A percentile compares a stretch with the other conserved stretches of the same genome.
phyloP scores from a whole-genome alignment of 2,888 invertebrate species.

The Pseudoips prasinana region DNA sequence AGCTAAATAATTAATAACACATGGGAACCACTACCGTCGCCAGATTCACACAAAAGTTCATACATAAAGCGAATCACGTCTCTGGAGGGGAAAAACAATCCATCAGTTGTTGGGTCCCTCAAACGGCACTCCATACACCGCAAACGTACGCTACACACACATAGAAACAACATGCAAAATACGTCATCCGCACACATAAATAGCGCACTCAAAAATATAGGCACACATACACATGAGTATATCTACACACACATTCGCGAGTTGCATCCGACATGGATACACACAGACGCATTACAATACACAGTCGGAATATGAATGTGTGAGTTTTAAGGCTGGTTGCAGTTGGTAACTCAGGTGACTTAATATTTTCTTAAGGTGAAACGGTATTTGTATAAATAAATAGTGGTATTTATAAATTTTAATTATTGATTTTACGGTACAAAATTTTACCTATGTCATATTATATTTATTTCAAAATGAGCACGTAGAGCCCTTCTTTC shows the following conservation, averaged over 20 bases:
- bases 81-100: slow-evolving; percentile 50
- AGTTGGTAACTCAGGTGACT: neutral
- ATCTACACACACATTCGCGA: slow-evolving; percentile 25
- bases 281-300: slow-evolving; percentile 32
- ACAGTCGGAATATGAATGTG: slow-evolving; percentile 26
- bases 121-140: slow-evolving; percentile 45
- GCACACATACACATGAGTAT: slow-evolving; percentile 18
- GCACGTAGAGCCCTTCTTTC: too few relatives aligned
- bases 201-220: slow-evolving; percentile 28
- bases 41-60: slow-evolving; percentile 35
- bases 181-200: slow-evolving; percentile 7
- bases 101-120: slow-evolving; percentile 48
- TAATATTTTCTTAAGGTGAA: too few relatives aligned
- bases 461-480: too few relatives aligned
- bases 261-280: slow-evolving; percentile 12
- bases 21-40: slow-evolving; percentile 23
- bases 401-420: too few relatives aligned
- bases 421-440: too few relatives aligned
- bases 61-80: slow-evolving; percentile 46
- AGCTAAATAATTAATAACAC: slow-evolving; percentile 36
- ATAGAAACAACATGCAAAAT: slow-evolving; percentile 1
- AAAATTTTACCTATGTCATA: too few relatives aligned
- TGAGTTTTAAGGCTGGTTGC: slow-evolving; percentile 29
- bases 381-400: too few relatives aligned
- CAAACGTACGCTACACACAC: slow-evolving; percentile 19